These are phyloP conservation scores for Anagyrus pseudococci DNA, from an alignment of 2,888 invertebrate species.

Conservation along the genomic window DNA sequence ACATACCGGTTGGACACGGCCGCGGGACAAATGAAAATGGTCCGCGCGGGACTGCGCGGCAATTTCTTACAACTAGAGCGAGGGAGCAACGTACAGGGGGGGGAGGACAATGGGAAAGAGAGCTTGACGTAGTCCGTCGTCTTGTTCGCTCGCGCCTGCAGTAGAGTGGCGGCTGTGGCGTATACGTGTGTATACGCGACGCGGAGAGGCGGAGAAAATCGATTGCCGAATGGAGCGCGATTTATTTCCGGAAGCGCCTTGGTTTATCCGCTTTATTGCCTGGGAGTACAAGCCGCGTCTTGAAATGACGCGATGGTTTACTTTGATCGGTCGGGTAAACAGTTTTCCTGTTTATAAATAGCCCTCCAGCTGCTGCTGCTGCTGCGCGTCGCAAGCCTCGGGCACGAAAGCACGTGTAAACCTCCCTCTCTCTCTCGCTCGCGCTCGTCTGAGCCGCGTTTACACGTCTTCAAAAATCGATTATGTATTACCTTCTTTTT, in stretches of 20 bases:
- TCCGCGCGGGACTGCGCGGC: no score
- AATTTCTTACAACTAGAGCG: no score
- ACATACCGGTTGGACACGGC: not conserved
- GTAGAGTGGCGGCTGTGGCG: no score
- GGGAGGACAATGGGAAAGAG: no score
- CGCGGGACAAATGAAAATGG: conserved; percentile 39
- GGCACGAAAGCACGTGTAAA: not conserved
- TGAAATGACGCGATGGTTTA: conserved; percentile 17
- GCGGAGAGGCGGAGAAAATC: conserved; percentile 31
- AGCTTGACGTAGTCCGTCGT: no score
- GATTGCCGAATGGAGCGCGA: conserved; percentile 34
- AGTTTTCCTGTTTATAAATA: conserved; percentile 10
- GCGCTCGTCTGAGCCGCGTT: not conserved
- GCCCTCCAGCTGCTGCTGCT: not conserved
- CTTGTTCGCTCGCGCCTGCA: no score
- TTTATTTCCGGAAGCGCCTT: conserved; percentile 36
- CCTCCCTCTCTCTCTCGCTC: not conserved
- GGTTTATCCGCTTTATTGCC: conserved; percentile 26
- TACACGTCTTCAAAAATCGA: not conserved
- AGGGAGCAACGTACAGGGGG: no score
- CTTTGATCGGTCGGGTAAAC: conserved; percentile 23
- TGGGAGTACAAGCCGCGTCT: not conserved
- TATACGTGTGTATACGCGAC: no score
- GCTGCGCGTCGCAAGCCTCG: no score
- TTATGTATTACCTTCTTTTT: no score